Conservation (phyloP, 2,888 invertebrate genomes). For the Latrodectus hesperus region DNA sequence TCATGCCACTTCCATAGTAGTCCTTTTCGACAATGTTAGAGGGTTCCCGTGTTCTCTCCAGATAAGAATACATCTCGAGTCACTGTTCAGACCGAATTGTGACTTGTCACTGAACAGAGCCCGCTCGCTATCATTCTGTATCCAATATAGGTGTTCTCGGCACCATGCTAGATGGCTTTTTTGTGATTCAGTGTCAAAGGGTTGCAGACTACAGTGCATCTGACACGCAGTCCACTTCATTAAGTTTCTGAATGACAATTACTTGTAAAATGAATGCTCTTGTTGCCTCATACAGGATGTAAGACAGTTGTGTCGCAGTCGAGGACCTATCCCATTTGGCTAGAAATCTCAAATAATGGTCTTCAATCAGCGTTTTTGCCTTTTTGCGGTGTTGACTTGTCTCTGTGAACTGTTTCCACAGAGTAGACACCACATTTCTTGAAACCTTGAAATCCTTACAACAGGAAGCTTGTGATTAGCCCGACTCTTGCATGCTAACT, state of each 20-base stretch:
- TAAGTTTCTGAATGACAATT: neutral
- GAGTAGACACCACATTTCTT: neutral
- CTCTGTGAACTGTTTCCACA: neutral
- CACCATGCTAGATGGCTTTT: neutral
- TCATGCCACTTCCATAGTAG: neutral
- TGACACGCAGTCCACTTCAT: neutral
- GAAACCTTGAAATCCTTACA: neutral
- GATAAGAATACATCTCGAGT: neutral
- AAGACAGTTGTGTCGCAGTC: neutral
- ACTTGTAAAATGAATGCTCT: neutral
- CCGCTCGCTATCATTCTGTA: neutral
- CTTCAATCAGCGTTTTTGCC: neutral
- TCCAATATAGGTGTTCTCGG: neutral
- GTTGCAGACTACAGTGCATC: neutral
- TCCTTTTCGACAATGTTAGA: neutral
- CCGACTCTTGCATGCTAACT: neutral
- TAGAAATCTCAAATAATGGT: neutral
- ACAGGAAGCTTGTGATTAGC: neutral
- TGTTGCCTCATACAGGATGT: neutral
- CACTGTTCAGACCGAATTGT: neutral
- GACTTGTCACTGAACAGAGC: neutral
- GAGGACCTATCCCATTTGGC: neutral
- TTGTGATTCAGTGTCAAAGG: neutral
- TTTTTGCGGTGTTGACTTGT: neutral
- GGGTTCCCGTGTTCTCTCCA: neutral